Conservation (phyloP, 2,797 vertebrate species). For the Emydoidea blandingii region DNA sequence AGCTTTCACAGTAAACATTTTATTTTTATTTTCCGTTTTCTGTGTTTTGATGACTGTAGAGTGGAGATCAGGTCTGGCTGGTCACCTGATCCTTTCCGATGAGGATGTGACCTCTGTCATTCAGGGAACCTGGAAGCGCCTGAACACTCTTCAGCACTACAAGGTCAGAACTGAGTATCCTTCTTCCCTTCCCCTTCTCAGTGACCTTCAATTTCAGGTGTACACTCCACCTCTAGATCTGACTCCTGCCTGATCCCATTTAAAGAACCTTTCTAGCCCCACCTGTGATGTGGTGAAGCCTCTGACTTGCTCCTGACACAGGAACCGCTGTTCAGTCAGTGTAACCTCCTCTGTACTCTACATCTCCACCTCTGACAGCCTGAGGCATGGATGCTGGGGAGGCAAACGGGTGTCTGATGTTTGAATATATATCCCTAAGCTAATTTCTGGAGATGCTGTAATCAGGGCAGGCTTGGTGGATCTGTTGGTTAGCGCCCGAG, state of each 20-base stretch:
- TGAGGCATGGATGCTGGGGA: neutral
- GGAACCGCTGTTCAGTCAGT: neutral
- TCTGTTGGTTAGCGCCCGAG: neutral
- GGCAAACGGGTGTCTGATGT: neutral
- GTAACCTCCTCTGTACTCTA: neutral
- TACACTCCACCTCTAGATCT: neutral
- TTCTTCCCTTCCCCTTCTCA: neutral
- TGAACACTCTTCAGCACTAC: slow-evolving; percentile 97
- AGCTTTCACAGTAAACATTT: neutral
- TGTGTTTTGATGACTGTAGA: slow-evolving; percentile 80
- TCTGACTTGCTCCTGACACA: neutral
- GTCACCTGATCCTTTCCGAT: slow-evolving; percentile 96
- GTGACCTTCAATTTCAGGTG: neutral
- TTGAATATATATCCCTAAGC: neutral
- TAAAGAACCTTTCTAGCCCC: neutral
- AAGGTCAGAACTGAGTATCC: slow-evolving; percentile 84
- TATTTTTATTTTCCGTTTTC: neutral
- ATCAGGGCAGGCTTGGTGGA: neutral
- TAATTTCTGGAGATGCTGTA: neutral
- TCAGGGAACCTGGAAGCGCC: slow-evolving; percentile 95
- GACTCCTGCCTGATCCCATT: neutral
- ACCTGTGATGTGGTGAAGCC: neutral
- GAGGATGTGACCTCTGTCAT: slow-evolving; percentile 96
- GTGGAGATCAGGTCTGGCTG: slow-evolving; percentile 95
- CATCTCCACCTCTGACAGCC: neutral